Percentiles rank a stretch among this genome's conserved stretches.
These are phyloP conservation scores for Galerucella calmariensis DNA, from an alignment of 2,888 invertebrate genomes.

Conservation along the genomic window DNA sequence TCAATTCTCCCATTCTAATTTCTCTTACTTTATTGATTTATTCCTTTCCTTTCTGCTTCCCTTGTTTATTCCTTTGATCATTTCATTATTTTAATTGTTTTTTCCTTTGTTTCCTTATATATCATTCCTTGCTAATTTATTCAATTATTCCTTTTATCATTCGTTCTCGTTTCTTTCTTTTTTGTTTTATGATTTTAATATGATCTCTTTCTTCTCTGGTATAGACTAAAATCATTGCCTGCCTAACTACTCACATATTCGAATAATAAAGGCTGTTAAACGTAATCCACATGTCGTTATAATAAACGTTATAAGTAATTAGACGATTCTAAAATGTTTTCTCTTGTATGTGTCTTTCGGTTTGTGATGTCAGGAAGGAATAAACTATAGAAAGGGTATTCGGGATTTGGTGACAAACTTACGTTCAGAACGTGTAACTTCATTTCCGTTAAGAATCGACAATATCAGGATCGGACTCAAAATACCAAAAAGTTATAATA, in stretches of 20 bases:
- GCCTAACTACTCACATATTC: neutral
- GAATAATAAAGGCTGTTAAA: neutral
- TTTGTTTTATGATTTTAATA: too few relatives aligned
- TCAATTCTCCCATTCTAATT: too few relatives aligned
- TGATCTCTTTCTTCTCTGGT: neutral
- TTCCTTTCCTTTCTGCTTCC: too few relatives aligned
- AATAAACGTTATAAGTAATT: neutral
- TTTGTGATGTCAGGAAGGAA: slow-evolving; percentile 46
- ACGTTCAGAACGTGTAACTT: slow-evolving; percentile 46
- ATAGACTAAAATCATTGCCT: neutral
- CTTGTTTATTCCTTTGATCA: too few relatives aligned
- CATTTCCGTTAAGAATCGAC: slow-evolving; percentile 41
- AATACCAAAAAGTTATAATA: too few relatives aligned
- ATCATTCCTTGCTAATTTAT: too few relatives aligned
- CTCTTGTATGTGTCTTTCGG: slow-evolving; percentile 20
- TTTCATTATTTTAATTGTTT: too few relatives aligned
- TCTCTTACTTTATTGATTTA: too few relatives aligned
- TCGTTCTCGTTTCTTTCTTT: too few relatives aligned
- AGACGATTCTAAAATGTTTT: slow-evolving; percentile 5
- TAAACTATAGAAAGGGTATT: slow-evolving; percentile 44
- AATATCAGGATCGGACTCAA: slow-evolving; percentile 2
- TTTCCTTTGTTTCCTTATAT: too few relatives aligned
- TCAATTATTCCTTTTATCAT: too few relatives aligned
- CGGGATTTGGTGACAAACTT: slow-evolving; percentile 48
- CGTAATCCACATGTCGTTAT: neutral